Evolutionary conservation across 2,888 invertebrate genomes (phyloP), one percentile per base, ranked within the genome.

Genomic region (Scaptomyza tumidula): DNA sequence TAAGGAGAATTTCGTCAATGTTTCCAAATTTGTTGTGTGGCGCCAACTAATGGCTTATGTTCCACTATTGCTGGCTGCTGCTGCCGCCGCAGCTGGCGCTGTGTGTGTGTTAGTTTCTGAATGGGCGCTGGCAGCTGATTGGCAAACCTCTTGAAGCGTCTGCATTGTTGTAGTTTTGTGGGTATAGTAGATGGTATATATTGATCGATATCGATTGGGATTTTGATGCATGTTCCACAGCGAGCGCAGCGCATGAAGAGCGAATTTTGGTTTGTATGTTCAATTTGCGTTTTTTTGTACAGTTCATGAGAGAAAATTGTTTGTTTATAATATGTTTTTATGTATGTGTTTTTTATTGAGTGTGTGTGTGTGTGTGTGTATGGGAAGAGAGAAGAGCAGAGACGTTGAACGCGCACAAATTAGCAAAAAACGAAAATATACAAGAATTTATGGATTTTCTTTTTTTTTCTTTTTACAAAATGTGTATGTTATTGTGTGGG

Each of bases 131-230:
- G 84, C 86, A 72, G 87, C 88, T 74, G 88, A 62, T 70, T 86
- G 88, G 90, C 90, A 92, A 90, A 91, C 85, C 86, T 92, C 91
- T 90, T 90, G 91, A 91, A 92, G 91, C 91, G 90, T 91, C 92
- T 92, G 90, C 89, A 82, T 63, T 52, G 46, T 64, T 46, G 46
- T 54, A 46, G 44, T 29, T 55, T 33, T 78, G 63, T 71, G 57
- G 52, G 55, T 76, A 68, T 78, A 37, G 58, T 52, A 58, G 44
- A 57, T 59, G 52, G 37, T 62, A 44, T 58, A 44, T 58, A 50
- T 56, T 56, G 62, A 63, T 65, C 39, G 56, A 59, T 66, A 52
- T 69, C 55, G 65, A 61, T 33, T 71, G 29, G 59, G 16, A 65
- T 66, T 53, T 53, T 33, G 53, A 54, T 69, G 48, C 35, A 59